These are phyloP conservation scores for Agrochola macilenta DNA, from an alignment of 2,888 invertebrate genomes.

Conservation along the genomic window DNA sequence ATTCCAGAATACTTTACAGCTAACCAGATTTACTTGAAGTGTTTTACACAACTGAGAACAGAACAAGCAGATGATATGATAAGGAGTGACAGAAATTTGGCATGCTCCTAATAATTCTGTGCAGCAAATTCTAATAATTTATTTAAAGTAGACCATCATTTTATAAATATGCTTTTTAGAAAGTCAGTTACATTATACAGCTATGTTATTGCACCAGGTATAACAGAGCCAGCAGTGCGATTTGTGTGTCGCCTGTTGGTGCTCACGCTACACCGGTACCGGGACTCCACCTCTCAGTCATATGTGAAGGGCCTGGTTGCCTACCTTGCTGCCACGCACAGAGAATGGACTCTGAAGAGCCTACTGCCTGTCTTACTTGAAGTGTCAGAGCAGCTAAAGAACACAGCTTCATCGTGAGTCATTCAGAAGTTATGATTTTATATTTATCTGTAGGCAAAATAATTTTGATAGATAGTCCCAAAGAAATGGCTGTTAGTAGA, in stretches of 20 bases:
- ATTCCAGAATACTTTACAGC: background rate
- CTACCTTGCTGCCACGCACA: conserved; percentile 92
- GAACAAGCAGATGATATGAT: background rate
- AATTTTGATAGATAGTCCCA: background rate
- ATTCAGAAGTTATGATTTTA: background rate
- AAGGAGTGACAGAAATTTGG: background rate
- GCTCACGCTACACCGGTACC: conserved; percentile 94
- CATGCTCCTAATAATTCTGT: background rate
- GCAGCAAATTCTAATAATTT: background rate
- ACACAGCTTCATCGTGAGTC: conserved; percentile 93
- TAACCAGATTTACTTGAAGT: background rate
- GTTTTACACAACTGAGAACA: background rate
- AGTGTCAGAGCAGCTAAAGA: conserved; percentile 92
- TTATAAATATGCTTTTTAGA: background rate
- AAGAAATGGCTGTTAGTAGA: background rate
- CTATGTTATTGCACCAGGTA: conserved; percentile 88
- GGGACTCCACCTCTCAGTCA: conserved; percentile 94
- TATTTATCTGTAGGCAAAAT: background rate
- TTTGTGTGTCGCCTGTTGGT: conserved; percentile 95
- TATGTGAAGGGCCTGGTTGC: conserved; percentile 93
- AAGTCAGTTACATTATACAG: background rate
- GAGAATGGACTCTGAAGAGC: conserved; percentile 93
- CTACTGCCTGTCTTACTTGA: conserved; percentile 92
- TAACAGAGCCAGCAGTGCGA: conserved; percentile 94
- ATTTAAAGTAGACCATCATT: background rate